Percentiles rank a stretch among this genome's conserved stretches.
phyloP scores from a whole-genome alignment of 53 echinoderm and acorn worm species.

The Apostichopus leukothele region DNA sequence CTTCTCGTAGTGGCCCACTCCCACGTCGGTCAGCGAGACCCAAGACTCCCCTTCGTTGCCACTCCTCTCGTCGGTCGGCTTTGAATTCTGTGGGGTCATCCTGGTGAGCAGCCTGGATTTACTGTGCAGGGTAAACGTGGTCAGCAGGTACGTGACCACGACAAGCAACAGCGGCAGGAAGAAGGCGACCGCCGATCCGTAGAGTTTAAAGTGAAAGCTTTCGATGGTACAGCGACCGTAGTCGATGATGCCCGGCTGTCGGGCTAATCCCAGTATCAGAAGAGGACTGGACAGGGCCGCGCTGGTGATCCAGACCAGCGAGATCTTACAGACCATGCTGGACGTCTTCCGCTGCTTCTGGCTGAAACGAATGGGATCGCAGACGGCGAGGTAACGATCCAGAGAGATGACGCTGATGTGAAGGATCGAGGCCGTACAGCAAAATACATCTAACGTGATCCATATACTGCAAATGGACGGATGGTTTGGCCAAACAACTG shows the following conservation, averaged over 20 bases:
- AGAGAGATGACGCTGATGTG: conserved; percentile 88
- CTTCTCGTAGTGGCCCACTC: not conserved
- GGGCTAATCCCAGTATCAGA: conserved; percentile 58
- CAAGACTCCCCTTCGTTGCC: not conserved
- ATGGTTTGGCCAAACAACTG: conserved; percentile 78
- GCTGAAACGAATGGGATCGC: conserved; percentile 59
- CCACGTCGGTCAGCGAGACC: no score
- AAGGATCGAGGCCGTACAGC: conserved; percentile 85
- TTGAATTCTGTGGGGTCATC: not conserved
- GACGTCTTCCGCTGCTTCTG: conserved; percentile 53
- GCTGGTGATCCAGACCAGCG: conserved; percentile 74
- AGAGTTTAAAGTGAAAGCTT: conserved; percentile 67
- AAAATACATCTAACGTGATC: conserved; percentile 80
- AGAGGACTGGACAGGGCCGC: conserved; percentile 70
- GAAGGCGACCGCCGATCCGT: conserved; percentile 85
- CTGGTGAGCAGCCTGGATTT: conserved; percentile 42
- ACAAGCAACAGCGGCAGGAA: conserved; percentile 79
- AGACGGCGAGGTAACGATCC: conserved; percentile 86
- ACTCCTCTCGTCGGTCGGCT: not conserved
- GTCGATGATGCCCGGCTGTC: conserved; percentile 55
- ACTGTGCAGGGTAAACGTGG: conserved; percentile 60
- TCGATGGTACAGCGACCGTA: conserved; percentile 59
- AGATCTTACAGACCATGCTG: conserved; percentile 65
- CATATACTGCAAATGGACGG: conserved; percentile 70
- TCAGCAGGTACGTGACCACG: conserved; percentile 67